Evolutionary conservation across 2,888 invertebrate species (phyloP), one percentile per base, ranked within the genome.

Genomic region (Anthrax anthrax): DNA sequence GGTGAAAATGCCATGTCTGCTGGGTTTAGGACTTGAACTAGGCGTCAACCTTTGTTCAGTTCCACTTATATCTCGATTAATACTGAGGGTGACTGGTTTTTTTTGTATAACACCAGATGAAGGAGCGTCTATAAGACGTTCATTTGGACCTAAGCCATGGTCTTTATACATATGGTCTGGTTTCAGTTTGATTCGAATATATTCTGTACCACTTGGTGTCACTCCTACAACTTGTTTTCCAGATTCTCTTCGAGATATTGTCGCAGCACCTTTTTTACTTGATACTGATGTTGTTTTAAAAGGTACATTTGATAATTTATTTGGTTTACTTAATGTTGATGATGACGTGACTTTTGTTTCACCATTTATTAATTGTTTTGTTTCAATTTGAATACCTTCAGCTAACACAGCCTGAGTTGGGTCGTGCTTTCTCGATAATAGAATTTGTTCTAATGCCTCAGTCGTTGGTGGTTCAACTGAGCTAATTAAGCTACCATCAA

Each of bases 141-240:
- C 63, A 54, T 61, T 66, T 53, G 61, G 58, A 52, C 66, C 71
- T n/a, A 72, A 65, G 42, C 73, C 74, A 50, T 72, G 67, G 51
- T 71, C 69, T 46, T 77, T 77, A 58, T 84, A 84, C 63, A 82
- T 75, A 42, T 79, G 75, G 60, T 84, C 84, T 0, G 85, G 84
- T 57, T 82, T 84, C 40, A 86, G 64, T 62, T 80, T 79, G 50
- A 82, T 82, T 49, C 81, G 70, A 52, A 81, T 75, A 53, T 75
- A 76, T 50, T 75, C 73, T 0, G 75, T 66, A 47, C 69, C 68
- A 39, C 62, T 61, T 9, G 65, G 57, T 10, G 64, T 66, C 34
- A 62, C 62, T 8, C 67, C 67, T 4, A 69, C 55, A 1, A 69
- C 64, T 57, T 50, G 49, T 43, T 51, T 52, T n/a, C 42, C 38